phyloP scores from a whole-genome alignment of 30 jellyfish, hydroid and myxozoan genomes.

The Mastigias papua region DNA sequence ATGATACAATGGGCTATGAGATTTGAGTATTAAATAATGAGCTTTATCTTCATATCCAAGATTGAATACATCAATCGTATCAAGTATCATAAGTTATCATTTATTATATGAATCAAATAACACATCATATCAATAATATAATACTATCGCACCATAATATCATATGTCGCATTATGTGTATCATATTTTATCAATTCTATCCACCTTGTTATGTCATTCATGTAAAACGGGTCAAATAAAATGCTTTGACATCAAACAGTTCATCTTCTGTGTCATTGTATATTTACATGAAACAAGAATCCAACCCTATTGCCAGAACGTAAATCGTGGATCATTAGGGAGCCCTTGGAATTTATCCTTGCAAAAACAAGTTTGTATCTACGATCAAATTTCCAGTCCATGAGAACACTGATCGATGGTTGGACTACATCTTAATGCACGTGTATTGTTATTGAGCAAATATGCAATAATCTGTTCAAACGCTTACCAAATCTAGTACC shows the following conservation, averaged over 20 bases:
- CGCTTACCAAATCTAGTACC: constrained; percentile 21
- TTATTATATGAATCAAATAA: no score
- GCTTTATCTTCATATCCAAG: no score
- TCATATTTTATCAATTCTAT: no score
- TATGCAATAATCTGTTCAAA: constrained; percentile 21
- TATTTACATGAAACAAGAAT: constrained; percentile 4
- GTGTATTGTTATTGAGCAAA: constrained; percentile 14
- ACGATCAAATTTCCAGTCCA: constrained; percentile 19
- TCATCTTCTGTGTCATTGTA: background rate
- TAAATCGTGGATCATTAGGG: constrained; percentile 9
- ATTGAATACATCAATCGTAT: no score
- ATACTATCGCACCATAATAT: no score
- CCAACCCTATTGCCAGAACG: background rate
- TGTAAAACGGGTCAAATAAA: no score
- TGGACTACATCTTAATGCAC: constrained; percentile 13
- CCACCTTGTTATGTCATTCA: no score
- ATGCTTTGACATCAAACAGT: background rate
- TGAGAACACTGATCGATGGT: constrained; percentile 16
- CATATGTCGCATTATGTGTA: no score
- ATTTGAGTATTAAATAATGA: no score
- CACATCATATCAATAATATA: no score
- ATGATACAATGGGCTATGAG: no score
- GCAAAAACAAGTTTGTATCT: constrained; percentile 14
- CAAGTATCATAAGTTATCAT: no score
- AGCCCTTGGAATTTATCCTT: constrained; percentile 24